Evolutionary conservation across 2,888 invertebrate species (phyloP).

Genomic region (Lydus trimaculatus): DNA sequence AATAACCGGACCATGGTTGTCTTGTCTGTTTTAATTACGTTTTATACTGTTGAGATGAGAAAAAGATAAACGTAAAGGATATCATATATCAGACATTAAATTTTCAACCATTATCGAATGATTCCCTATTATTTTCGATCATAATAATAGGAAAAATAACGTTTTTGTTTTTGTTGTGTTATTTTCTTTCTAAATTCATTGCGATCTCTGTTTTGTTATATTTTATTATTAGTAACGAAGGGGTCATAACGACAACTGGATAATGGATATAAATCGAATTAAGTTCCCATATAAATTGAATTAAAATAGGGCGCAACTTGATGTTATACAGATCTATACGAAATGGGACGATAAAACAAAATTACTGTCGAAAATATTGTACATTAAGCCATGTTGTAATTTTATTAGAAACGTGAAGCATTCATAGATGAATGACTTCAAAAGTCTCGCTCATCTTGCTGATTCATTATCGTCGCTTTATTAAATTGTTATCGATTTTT

Average conservation of each 20-base stretch:
- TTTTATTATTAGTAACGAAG: constrained; percentile 9
- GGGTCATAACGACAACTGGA: constrained; percentile 24
- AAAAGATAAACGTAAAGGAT: constrained; percentile 52
- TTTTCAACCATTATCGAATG: constrained; percentile 1
- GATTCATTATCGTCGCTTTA: constrained; percentile 29
- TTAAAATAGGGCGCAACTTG: constrained; percentile 29
- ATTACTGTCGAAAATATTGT: constrained; percentile 57
- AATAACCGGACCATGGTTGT: constrained; percentile 54
- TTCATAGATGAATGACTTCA: constrained; percentile 18
- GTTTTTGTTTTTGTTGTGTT: not conserved
- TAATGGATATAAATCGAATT: constrained; percentile 28
- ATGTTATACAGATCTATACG: not conserved
- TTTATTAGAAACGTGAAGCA: constrained; percentile 20
- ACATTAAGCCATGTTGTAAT: constrained; percentile 49
- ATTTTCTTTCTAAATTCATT: constrained; percentile 1
- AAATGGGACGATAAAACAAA: constrained; percentile 39
- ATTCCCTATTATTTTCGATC: not conserved
- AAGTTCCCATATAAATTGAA: constrained; percentile 31
- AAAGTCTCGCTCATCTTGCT: constrained; percentile 22
- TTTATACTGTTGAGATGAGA: constrained; percentile 51
- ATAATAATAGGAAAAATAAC: not conserved
- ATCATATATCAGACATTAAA: constrained; percentile 50
- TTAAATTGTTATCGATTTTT: constrained; percentile 25
- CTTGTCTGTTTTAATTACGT: constrained; percentile 59
- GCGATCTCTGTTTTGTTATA: constrained; percentile 6